Conservation (phyloP, 2,888 invertebrate species). For the Flabesymbios commensalis region DNA sequence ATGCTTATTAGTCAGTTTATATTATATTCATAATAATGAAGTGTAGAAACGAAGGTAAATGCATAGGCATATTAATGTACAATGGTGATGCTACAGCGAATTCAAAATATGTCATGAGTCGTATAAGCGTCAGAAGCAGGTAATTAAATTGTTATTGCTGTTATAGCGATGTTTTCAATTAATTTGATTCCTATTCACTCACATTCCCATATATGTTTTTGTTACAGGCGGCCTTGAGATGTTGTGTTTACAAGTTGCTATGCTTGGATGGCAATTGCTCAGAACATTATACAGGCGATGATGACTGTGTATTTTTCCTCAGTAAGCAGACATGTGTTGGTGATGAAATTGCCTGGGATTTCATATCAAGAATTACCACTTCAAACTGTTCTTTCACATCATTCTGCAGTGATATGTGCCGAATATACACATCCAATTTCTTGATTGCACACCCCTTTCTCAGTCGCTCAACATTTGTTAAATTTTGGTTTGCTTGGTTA, state of each 20-base stretch:
- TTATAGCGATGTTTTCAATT: too few species aligned
- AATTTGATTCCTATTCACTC: neutral
- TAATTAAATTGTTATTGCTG: too few species aligned
- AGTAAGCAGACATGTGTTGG: neutral
- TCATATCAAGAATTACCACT: neutral
- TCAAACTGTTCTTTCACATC: neutral
- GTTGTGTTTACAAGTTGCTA: neutral
- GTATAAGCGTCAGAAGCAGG: too few species aligned
- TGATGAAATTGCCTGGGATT: slow-evolving; percentile 6
- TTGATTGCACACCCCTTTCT: neutral
- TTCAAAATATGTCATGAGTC: too few species aligned
- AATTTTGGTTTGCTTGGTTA: slow-evolving; percentile 1
- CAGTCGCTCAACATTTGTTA: neutral
- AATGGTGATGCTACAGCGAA: too few species aligned
- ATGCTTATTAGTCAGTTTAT: too few species aligned
- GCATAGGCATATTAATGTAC: too few species aligned
- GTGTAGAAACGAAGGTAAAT: too few species aligned
- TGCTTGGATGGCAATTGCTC: neutral
- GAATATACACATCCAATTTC: neutral
- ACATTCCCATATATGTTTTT: neutral
- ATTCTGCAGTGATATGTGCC: neutral
- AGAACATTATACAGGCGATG: neutral
- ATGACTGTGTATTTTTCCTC: neutral
- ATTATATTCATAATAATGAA: too few species aligned
- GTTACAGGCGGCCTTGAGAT: neutral